Evolutionary conservation across 2,888 invertebrate species (phyloP).

Genomic region (Synergus itoensis): DNA sequence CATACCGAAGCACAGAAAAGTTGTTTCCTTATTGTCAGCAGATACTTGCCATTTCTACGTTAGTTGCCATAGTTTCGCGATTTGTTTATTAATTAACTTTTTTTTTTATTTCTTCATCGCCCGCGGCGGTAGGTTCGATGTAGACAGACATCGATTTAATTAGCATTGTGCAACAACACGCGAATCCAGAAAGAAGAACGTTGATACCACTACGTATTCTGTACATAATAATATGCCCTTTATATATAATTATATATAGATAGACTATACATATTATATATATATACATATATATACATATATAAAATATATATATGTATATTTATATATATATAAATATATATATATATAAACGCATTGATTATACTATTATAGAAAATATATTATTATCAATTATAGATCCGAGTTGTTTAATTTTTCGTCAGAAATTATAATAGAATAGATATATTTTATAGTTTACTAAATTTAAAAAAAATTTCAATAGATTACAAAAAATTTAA

Average conservation of each 20-base stretch:
- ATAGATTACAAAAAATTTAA: too few relatives aligned
- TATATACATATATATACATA: conserved; percentile 54
- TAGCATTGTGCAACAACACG: conserved; percentile 59
- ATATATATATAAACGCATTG: conserved; percentile 68
- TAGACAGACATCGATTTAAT: conserved; percentile 55
- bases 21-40: conserved; percentile 54
- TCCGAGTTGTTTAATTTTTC: conserved; percentile 61
- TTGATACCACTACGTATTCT: conserved; percentile 74
- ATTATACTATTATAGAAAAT: conserved; percentile 74
- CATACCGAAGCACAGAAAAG: conserved; percentile 48
- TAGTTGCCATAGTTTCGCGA: conserved; percentile 73
- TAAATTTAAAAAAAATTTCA: too few relatives aligned
- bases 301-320: conserved; percentile 62
- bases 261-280: conserved; percentile 46
- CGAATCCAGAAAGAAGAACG: conserved; percentile 60
- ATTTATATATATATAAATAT: conserved; percentile 57
- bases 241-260: conserved; percentile 62
- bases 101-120: conserved; percentile 40
- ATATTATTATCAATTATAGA: conserved; percentile 74
- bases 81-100: conserved; percentile 56
- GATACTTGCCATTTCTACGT: conserved; percentile 74
- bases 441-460: not conserved
- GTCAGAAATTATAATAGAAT: not conserved
- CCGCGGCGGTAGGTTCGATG: conserved; percentile 57
- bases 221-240: conserved; percentile 74